Percentiles rank a stretch among this genome's conserved stretches.
Evolutionary conservation across 2,797 vertebrate genomes (phyloP).

Genomic region (Alosa sapidissima): DNA sequence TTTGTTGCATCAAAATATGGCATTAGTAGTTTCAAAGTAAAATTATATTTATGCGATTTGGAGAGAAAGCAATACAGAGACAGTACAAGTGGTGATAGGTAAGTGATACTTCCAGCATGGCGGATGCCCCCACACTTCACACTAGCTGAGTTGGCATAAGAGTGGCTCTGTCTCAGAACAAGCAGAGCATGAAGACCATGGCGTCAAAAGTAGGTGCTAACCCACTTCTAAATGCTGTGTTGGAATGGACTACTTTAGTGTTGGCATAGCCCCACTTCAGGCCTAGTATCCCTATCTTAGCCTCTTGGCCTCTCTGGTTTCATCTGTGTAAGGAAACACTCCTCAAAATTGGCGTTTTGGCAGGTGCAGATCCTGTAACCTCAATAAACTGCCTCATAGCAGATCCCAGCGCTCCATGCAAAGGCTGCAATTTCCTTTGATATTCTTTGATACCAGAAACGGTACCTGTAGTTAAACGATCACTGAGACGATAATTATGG

Average conservation of each 20-base stretch:
- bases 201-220: neutral
- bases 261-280: neutral
- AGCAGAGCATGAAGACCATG: neutral
- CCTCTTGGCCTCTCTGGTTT: slow-evolving; percentile 1
- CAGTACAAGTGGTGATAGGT: neutral
- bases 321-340: neutral
- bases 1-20: too few relatives aligned
- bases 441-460: slow-evolving; percentile 66
- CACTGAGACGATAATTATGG: slow-evolving; percentile 73
- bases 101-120: neutral
- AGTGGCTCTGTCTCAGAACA: neutral
- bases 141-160: neutral
- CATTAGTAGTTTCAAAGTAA: too few relatives aligned
- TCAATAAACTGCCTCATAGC: neutral
- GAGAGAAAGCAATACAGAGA: too few relatives aligned
- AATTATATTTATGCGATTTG: too few relatives aligned
- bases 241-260: neutral
- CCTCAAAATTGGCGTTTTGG: slow-evolving; percentile 8
- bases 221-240: neutral
- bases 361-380: neutral
- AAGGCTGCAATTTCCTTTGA: slow-evolving; percentile 52
- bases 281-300: slow-evolving; percentile 42
- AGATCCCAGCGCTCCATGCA: slow-evolving; percentile 30
- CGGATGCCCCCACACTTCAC: too few relatives aligned
- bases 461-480: slow-evolving; percentile 59